Percentiles rank a stretch among this genome's conserved stretches.
These are phyloP conservation scores for Liposcelis brunnea DNA, from an alignment of 2,888 invertebrate genomes.

Conservation along the genomic window DNA sequence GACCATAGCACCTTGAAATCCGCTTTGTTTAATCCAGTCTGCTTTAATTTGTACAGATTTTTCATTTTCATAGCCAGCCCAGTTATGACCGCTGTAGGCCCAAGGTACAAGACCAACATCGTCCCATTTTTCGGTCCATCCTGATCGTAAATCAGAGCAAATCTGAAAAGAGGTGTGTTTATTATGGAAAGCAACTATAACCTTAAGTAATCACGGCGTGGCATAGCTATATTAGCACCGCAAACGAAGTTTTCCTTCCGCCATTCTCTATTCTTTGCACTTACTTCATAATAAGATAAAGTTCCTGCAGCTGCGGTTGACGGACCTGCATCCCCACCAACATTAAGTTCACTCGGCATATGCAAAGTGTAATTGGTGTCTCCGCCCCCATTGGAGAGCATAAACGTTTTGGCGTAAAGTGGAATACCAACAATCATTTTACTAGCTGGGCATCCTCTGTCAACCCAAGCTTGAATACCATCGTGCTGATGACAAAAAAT, in stretches of 20 bases:
- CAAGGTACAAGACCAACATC: conserved; percentile 67
- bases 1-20: conserved; percentile 76
- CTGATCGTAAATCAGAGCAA: conserved; percentile 56
- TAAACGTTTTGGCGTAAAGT: conserved; percentile 75
- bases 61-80: conserved; percentile 79
- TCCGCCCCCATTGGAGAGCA: conserved; percentile 48
- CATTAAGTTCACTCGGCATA: too few species aligned
- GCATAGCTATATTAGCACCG: too few species aligned
- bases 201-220: background rate
- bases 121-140: conserved; percentile 76
- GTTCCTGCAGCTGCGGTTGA: conserved; percentile 78
- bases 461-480: conserved; percentile 75
- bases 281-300: conserved; percentile 69
- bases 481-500: conserved; percentile 53
- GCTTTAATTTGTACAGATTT: conserved; percentile 73
- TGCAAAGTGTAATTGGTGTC: conserved; percentile 68
- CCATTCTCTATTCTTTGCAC: conserved; percentile 13
- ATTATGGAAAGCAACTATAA: conserved; percentile 5
- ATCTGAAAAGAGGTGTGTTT: conserved; percentile 41
- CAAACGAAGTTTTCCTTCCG: too few species aligned
- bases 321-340: conserved; percentile 70
- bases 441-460: conserved; percentile 71
- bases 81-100: conserved; percentile 64
- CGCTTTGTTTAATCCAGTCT: conserved; percentile 69
- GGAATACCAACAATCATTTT: conserved; percentile 78